phyloP scores from a whole-genome alignment of 2,797 vertebrate species.

The Diglossa cyanea region DNA sequence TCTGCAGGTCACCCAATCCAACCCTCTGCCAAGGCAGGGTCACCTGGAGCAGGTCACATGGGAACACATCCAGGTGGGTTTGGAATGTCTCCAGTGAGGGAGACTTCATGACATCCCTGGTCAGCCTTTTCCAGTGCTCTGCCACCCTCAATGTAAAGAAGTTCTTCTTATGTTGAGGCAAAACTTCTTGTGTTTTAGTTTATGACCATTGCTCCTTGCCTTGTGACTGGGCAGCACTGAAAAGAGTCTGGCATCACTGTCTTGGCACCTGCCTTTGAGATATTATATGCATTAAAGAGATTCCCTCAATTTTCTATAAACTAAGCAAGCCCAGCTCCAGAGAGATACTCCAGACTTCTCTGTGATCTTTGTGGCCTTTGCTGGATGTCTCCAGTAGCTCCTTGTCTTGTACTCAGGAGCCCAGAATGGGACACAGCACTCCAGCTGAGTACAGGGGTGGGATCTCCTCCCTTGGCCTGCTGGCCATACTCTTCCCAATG shows the following conservation, averaged over 20 bases:
- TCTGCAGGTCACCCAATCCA: background rate
- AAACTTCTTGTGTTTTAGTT: background rate
- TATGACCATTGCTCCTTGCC: background rate
- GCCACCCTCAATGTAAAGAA: background rate
- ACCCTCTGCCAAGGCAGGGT: background rate
- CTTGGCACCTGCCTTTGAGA: background rate
- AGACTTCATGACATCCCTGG: background rate
- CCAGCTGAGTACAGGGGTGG: too few relatives aligned
- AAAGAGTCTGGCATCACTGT: background rate
- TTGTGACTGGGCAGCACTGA: background rate
- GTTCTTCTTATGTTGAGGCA: background rate
- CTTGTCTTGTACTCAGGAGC: background rate
- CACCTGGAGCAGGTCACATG: background rate
- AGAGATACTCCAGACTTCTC: background rate
- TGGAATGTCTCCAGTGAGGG: background rate
- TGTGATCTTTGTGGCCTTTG: background rate
- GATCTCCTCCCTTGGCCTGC: background rate
- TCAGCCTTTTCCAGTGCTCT: background rate
- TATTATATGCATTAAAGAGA: background rate
- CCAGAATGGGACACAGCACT: background rate
- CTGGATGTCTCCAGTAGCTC: background rate
- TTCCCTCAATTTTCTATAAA: background rate
- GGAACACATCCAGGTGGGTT: background rate
- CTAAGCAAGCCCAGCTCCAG: background rate
- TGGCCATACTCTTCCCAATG: rapidly evolving